These are phyloP conservation scores for Spodoptera exigua DNA, from an alignment of 2,888 invertebrate genomes.

Conservation along the genomic window DNA sequence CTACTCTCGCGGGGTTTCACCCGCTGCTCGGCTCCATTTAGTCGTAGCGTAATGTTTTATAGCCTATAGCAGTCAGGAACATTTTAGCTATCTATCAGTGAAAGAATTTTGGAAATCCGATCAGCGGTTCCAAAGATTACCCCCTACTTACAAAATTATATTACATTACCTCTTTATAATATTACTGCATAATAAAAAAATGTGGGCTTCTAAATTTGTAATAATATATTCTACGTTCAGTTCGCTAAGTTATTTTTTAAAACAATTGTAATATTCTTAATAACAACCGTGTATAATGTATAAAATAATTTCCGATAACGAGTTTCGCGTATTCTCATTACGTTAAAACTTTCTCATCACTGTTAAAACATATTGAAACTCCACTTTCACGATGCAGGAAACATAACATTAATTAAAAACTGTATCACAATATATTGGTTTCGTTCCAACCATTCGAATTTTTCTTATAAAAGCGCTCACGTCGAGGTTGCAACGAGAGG, in stretches of 20 bases:
- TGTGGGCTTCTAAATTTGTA: too few relatives aligned
- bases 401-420: constrained; percentile 61
- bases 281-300: constrained; percentile 1
- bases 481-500: constrained; percentile 64
- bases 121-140: too few relatives aligned
- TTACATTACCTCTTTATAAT: too few relatives aligned
- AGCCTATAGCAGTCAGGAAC: too few relatives aligned
- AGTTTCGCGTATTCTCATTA: constrained; percentile 46
- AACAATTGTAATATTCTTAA: constrained; percentile 7
- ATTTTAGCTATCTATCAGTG: too few relatives aligned
- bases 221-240: background rate
- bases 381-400: constrained; percentile 43
- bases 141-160: too few relatives aligned
- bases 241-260: background rate
- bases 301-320: constrained; percentile 25
- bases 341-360: constrained; percentile 50
- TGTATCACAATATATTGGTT: constrained; percentile 55
- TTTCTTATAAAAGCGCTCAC: constrained; percentile 72
- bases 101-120: too few relatives aligned
- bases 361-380: constrained; percentile 37
- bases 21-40: too few relatives aligned
- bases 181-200: too few relatives aligned
- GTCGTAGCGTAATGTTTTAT: too few relatives aligned
- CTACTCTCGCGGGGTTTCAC: too few relatives aligned
- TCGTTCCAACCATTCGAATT: constrained; percentile 62